Base-by-base conservation (phyloP, 2,797 vertebrate species). In the Alfaro cultratus region DNA sequence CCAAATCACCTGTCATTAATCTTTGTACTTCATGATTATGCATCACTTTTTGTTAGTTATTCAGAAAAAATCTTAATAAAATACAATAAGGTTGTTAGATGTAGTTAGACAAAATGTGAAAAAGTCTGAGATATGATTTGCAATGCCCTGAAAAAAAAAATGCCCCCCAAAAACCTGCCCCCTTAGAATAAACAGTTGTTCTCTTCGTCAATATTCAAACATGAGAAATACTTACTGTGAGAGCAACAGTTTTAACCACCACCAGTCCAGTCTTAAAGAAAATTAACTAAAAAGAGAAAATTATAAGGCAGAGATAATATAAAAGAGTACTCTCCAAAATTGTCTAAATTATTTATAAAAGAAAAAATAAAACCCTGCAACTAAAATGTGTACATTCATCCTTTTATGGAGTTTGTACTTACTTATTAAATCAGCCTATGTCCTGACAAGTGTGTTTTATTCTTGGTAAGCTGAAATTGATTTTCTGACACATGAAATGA, bases 401-500 rank as follows among this genome's bases (percentile, higher is more conserved):
- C 46, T 73, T 39, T 71, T 77, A 46, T 71, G 46, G 78, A 83
- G 80, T 53, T 80, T 72, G 78, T 79, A 64, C 77, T 95, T 79
- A 95, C 96, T 95, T 89, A 96, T 96, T 95, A 89, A 95, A 85
- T 71, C 79, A 10, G 83, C 60, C 76, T 82, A 83, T 83, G 82
- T 55, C 80, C 91, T 87, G 87, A 86, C 82, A 80, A 86, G 83
- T 84, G 74, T 31, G 79, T 79, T 73, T 89, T 86, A 86, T 95
- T 94, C 94, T 92, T 94, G 85, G 86, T 92, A 96, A 96, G 95
- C 95, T 92, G 85, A 45, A 93, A 98, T 97, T 97, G 97, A 98
- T 98, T 97, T 98, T 97, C 96, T 97, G 97, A 96, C 97, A 97
- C 93, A 94, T 92, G 86, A 88, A 92, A 96, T 95, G 92, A 92